Evolutionary conservation across 2,888 invertebrate genomes (phyloP).

Genomic region (Drosophila mulleri): DNA sequence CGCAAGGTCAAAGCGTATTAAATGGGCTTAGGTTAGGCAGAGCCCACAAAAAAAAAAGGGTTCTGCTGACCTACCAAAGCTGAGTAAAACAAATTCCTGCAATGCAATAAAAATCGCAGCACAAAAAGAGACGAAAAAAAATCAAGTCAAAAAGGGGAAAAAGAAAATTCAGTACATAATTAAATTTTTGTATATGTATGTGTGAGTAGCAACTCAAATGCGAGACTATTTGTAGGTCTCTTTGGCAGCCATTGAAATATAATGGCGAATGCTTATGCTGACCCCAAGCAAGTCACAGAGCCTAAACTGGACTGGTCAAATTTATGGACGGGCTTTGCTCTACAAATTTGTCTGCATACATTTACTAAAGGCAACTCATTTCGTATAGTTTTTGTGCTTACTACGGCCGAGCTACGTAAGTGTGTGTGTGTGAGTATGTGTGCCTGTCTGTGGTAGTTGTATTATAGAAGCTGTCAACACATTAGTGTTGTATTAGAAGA

Average conservation of each 20-base stretch:
- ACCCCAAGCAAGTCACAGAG: slow-evolving; percentile 20
- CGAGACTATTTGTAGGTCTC: slow-evolving; percentile 59
- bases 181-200: slow-evolving; percentile 52
- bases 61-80: slow-evolving; percentile 50
- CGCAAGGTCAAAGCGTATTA: slow-evolving; percentile 61
- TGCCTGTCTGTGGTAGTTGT: not conserved
- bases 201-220: slow-evolving; percentile 45
- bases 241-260: slow-evolving; percentile 50
- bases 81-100: slow-evolving; percentile 48
- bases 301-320: slow-evolving; percentile 36
- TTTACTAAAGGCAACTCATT: slow-evolving; percentile 40
- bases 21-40: slow-evolving; percentile 50
- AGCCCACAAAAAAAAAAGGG: slow-evolving; percentile 42
- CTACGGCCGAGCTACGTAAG: not conserved
- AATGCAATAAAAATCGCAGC: slow-evolving; percentile 65
- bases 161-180: slow-evolving; percentile 67
- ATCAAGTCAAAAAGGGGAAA: slow-evolving; percentile 29
- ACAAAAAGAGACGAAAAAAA: slow-evolving; percentile 32
- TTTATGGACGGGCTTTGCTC: slow-evolving; percentile 50
- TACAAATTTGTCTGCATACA: slow-evolving; percentile 71
- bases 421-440: slow-evolving; percentile 20
- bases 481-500: not conserved
- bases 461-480: slow-evolving; percentile 12
- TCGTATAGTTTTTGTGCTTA: slow-evolving; percentile 29
- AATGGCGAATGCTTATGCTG: slow-evolving; percentile 68